Base-by-base conservation (phyloP, 1,140 invertebrate genomes). In the Macrobrachium nipponense region DNA sequence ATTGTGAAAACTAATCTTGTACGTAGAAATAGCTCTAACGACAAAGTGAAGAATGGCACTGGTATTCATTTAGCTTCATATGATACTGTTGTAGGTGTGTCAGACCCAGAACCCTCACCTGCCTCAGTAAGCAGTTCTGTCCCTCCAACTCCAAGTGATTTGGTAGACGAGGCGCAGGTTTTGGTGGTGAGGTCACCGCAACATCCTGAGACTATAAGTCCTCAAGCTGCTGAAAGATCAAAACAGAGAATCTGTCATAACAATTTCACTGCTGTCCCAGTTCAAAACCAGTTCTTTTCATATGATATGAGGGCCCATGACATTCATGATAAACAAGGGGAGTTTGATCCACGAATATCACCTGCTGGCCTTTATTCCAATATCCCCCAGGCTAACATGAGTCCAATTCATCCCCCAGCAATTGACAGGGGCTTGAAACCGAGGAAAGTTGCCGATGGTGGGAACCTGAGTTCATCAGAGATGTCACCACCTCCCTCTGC, bases 111-210 rank as follows among this genome's bases (percentile, higher is more conserved):
- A 72, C 88, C 86, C 81, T 89, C 87, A 3, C 87, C 87, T 20
- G 85, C 76, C 12, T 88, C 89, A n/a, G 88, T 80, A 64, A 87
- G 23, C 43, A 82, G 86, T 75, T 82, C 79, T 23, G 64, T 86
- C 8, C 85, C 86, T 70, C 86, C 87, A 11, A 89, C 70, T 12
- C 60, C 81, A 36, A 59, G 80, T 23, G 77, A 75, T 17, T 44
- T 89, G 14, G 77, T 61, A 68, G 95, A 95, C 90, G 95, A 95
- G 66, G 94, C 93, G 87, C 95, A 95, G 89, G 95, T 96, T 90
- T n/a, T 73, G 44, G 18, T 70, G 68, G 36, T 80, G 11, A 72
- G 77, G 58, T 62, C 77, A 17, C 84, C 73, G 18, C 84, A 72
- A 18, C 77, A 64, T 66, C 27, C 73, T 15, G 84, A 86, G 73